These are phyloP conservation scores for Poecilia gillii DNA, from an alignment of 2,797 vertebrate genomes.

Conservation along the genomic window DNA sequence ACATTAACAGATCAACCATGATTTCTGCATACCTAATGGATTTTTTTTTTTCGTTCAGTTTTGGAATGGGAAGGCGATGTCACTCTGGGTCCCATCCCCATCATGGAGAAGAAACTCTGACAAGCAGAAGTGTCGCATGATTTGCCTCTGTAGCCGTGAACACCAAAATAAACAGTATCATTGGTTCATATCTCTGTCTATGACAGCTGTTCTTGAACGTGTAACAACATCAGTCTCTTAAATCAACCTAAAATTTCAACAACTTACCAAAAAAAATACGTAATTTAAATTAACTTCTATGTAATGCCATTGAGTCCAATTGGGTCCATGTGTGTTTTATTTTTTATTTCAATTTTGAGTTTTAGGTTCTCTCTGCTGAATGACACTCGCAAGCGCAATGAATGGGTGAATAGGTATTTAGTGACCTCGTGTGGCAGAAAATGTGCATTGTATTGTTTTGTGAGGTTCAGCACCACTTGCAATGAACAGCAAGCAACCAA, in stretches of 20 bases:
- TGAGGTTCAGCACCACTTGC: conserved; percentile 64
- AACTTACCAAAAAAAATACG: conserved; percentile 12
- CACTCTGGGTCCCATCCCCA: conserved; percentile 58
- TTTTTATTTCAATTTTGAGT: no score
- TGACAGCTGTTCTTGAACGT: conserved; percentile 21
- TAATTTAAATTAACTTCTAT: conserved; percentile 1
- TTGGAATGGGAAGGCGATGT: conserved; percentile 63
- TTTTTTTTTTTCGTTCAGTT: conserved; percentile 41
- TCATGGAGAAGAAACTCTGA: conserved; percentile 31
- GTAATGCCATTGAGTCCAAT: conserved; percentile 8
- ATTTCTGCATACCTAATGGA: background rate
- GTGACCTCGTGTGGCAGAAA: conserved; percentile 30
- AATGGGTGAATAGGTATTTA: conserved; percentile 9
- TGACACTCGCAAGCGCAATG: background rate
- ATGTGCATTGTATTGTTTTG: background rate
- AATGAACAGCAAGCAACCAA: conserved; percentile 45
- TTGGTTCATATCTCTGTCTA: conserved; percentile 44
- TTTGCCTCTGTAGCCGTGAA: conserved; percentile 17
- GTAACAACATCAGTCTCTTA: background rate
- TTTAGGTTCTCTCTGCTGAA: background rate
- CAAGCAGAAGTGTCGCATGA: conserved; percentile 41
- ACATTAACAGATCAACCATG: background rate
- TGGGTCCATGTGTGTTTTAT: background rate
- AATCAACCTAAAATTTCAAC: background rate
- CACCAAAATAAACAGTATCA: conserved; percentile 58